Evolutionary conservation across 2,113 vertebrate species (phyloP).

Genomic region (Ranitomeya variabilis): DNA sequence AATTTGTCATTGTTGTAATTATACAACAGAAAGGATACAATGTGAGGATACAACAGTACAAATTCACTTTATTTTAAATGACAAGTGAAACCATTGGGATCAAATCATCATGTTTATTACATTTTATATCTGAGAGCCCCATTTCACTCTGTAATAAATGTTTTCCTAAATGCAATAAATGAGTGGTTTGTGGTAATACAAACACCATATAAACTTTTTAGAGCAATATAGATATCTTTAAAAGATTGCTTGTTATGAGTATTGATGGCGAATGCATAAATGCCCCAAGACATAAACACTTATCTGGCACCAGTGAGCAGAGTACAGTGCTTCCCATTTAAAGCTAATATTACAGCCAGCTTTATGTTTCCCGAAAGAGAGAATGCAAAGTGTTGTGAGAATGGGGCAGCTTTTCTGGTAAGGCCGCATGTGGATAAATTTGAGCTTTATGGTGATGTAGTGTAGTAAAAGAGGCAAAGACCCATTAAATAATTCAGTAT

Average conservation of each 20-base stretch:
- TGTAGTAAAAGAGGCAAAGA: slow-evolving; percentile 26
- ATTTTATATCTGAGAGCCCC: not conserved
- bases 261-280: slow-evolving; percentile 34
- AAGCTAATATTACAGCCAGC: slow-evolving; percentile 30
- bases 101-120: not conserved
- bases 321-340: slow-evolving; percentile 33
- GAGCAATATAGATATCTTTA: slow-evolving; percentile 12
- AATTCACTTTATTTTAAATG: not conserved
- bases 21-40: not conserved
- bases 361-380: slow-evolving; percentile 45
- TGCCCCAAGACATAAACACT: slow-evolving; percentile 30
- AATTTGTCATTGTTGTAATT: no score
- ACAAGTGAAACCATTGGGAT: not conserved
- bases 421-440: slow-evolving; percentile 34
- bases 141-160: slow-evolving; percentile 13
- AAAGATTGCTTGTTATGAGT: slow-evolving; percentile 19
- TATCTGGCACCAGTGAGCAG: slow-evolving; percentile 26
- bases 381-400: slow-evolving; percentile 43
- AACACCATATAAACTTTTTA: not conserved
- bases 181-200: slow-evolving; percentile 25
- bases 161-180: slow-evolving; percentile 15
- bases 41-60: not conserved
- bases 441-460: slow-evolving; percentile 42
- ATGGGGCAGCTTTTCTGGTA: slow-evolving; percentile 35
- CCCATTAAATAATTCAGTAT: slow-evolving; percentile 32